Evolutionary conservation across 2,113 vertebrate genomes (phyloP).

Genomic region (Sardina pilchardus): DNA sequence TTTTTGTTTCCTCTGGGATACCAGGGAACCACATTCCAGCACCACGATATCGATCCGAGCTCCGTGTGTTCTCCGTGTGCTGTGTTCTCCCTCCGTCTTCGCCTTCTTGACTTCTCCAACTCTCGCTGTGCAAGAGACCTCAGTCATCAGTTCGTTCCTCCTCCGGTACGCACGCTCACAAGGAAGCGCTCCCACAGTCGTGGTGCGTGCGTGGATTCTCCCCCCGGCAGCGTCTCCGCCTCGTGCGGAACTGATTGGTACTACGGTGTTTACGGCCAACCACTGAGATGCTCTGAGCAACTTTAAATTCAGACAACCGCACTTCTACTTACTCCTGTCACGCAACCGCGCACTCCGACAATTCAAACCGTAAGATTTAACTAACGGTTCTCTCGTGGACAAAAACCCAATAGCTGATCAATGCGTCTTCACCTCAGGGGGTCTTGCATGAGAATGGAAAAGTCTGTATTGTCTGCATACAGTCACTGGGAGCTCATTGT

Average conservation of each 20-base stretch:
- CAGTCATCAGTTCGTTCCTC: not conserved
- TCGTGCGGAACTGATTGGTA: not conserved
- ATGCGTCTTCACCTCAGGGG: constrained; percentile 29
- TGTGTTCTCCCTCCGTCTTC: not conserved
- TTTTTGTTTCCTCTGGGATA: not conserved
- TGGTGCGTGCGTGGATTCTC: not conserved
- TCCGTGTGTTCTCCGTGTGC: not conserved
- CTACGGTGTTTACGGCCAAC: not conserved
- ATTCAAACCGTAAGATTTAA: constrained; percentile 32
- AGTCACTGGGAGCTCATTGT: not conserved
- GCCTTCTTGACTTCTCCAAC: not conserved
- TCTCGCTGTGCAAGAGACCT: not conserved
- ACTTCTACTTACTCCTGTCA: constrained; percentile 13
- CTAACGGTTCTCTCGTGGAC: constrained; percentile 36
- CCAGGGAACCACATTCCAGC: not conserved
- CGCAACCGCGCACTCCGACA: not conserved
- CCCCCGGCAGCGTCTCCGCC: not conserved
- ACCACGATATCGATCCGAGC: not conserved
- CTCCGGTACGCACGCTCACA: not conserved
- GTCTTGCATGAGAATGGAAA: constrained; percentile 41
- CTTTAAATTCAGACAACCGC: not conserved
- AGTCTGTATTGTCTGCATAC: constrained; percentile 25
- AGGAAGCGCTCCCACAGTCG: not conserved
- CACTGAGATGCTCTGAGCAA: not conserved
- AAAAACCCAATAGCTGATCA: constrained; percentile 40